Base-by-base conservation (phyloP, 2,888 invertebrate genomes). In the Xestia sexstrigata region DNA sequence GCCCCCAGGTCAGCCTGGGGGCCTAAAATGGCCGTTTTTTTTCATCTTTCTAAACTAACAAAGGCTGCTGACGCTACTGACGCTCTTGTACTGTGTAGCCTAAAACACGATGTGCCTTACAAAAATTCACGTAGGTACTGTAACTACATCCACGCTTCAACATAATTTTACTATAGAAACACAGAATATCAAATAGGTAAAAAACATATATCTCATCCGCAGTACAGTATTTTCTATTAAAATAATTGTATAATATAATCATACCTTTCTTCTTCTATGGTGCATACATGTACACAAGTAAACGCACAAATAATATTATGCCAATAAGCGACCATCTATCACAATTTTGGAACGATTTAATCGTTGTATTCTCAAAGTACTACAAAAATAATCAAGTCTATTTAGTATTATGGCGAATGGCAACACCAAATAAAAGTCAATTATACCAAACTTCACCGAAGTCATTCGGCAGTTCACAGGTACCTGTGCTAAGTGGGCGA, bases 401-500 rank as follows among this genome's bases (percentile, higher is more conserved):
- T 39, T 15, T 39, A 8, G 5, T 20, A 20, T 39, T n/a, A 39
- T 39, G 7, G 17, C 47, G 26, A 17, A 23, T 39, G 30, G 58
- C 67, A 30, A 42, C 47, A 58, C 58, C 42, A 58, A 70, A 70
- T 47, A 39, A 82, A 55, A 67, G 75, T 84, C 52, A n/a, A n/a
- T n/a, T n/a, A n/a, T n/a, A n/a, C n/a, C 35, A 5, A 35, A 35
- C 35, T 35, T 35, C 5, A 35, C n/a, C n/a, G n/a, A n/a, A n/a
- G n/a, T n/a, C n/a, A n/a, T n/a, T n/a, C n/a, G n/a, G n/a, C 6
- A 72, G 84, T 82, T 90, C 90, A 92, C 79, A 90, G 74, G 62
- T 90, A 92, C 85, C 89, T 90, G 83, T 93, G 94, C 93, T 95
- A 96, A 71, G 95, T 94, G 60, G 95, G 93, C 60, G 95, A 90